Percentiles rank a stretch among this genome's conserved stretches.
phyloP scores from a whole-genome alignment of 2,888 invertebrate species.

The Euclidia mi region DNA sequence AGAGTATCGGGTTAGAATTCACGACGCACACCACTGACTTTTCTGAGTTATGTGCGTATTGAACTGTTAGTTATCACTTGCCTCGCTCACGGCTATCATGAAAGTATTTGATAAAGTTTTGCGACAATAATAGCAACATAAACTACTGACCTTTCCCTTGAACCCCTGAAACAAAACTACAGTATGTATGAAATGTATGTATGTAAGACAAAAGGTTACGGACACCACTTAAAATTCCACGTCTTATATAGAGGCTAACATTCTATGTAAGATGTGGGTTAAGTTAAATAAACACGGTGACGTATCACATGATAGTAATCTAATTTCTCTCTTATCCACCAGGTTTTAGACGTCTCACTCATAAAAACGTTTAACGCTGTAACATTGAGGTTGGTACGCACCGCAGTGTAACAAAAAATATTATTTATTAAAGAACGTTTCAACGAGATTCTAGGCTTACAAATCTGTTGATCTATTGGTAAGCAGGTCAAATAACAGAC shows the following conservation, averaged over 20 bases:
- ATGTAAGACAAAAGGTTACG: neutral
- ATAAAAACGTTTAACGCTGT: conserved; percentile 13
- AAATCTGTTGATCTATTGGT: too few relatives aligned
- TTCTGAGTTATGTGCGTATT: too few relatives aligned
- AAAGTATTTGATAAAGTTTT: too few relatives aligned
- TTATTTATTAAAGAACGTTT: neutral
- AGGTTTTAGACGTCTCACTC: conserved; percentile 32
- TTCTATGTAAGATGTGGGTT: conserved; percentile 37
- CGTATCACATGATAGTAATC: conserved; percentile 48
- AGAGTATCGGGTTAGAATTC: too few relatives aligned
- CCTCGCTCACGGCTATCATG: too few relatives aligned
- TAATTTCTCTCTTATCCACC: conserved; percentile 45
- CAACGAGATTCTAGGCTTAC: too few relatives aligned
- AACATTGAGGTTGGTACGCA: conserved; percentile 2
- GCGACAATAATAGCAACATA: neutral
- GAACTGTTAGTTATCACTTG: too few relatives aligned
- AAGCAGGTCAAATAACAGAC: too few relatives aligned
- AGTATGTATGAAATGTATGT: neutral
- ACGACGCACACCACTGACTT: too few relatives aligned
- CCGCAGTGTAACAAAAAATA: neutral
- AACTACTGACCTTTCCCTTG: neutral
- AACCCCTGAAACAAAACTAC: too few relatives aligned
- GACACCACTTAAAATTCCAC: conserved; percentile 1
- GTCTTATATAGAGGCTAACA: conserved; percentile 20
- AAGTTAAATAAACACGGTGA: conserved; percentile 53